Conservation (phyloP, 1,140 invertebrate genomes). For the Vollenhovia emeryi region DNA sequence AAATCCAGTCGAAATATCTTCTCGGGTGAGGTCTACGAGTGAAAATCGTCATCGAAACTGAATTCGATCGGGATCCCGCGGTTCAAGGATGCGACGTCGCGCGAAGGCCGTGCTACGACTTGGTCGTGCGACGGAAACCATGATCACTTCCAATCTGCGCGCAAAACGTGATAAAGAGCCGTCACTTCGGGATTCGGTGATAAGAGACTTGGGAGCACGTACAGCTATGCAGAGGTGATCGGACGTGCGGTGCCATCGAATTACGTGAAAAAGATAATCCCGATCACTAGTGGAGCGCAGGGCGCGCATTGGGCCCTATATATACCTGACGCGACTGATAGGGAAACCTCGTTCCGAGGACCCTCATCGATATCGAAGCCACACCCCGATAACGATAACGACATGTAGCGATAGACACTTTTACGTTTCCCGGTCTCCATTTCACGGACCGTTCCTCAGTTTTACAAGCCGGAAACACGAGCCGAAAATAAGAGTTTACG, state of each 20-base stretch:
- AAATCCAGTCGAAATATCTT: neutral
- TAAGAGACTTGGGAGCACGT: constrained; percentile 31
- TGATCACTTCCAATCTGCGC: constrained; percentile 30
- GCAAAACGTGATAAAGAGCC: constrained; percentile 34
- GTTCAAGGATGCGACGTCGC: neutral
- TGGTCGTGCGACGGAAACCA: neutral
- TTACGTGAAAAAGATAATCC: constrained; percentile 70
- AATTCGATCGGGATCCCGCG: neutral
- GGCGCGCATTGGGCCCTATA: constrained; percentile 78
- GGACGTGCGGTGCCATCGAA: neutral
- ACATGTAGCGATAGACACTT: constrained; percentile 73
- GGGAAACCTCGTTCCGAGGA: constrained; percentile 78
- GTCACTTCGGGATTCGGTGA: constrained; percentile 25
- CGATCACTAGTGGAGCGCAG: constrained; percentile 78
- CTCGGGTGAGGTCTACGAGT: neutral
- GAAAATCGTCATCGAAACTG: neutral
- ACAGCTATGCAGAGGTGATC: constrained; percentile 5
- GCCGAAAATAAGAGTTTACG: neutral
- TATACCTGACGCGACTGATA: constrained; percentile 82
- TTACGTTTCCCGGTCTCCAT: constrained; percentile 35
- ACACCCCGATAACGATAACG: constrained; percentile 82
- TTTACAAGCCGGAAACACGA: constrained; percentile 1
- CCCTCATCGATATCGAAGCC: constrained; percentile 81
- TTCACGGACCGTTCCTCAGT: constrained; percentile 18
- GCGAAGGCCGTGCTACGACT: neutral